Evolutionary conservation across 64 coral and sea anemone species (phyloP).

Genomic region (Montipora capricornis): DNA sequence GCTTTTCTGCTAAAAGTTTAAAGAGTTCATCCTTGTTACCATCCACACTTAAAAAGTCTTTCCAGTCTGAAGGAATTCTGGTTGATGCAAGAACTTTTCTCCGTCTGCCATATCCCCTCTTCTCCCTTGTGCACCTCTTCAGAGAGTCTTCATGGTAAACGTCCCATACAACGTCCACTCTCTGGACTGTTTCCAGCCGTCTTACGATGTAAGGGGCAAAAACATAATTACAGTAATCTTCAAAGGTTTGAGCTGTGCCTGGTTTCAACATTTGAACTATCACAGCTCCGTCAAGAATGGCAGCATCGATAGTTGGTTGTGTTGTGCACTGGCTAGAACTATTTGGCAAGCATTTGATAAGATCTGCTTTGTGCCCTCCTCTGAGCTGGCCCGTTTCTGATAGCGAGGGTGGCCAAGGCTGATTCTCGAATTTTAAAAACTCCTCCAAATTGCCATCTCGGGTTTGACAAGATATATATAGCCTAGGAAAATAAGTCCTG

Average conservation of each 20-base stretch:
- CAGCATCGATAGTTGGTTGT: slow-evolving; percentile 51
- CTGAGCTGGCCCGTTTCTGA: slow-evolving; percentile 40
- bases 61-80: slow-evolving; percentile 41
- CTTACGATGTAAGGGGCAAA: slow-evolving; percentile 49
- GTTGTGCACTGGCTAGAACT: not conserved
- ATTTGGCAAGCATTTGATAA: slow-evolving; percentile 60
- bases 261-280: slow-evolving; percentile 62
- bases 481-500: slow-evolving; percentile 25
- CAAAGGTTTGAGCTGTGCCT: slow-evolving; percentile 41
- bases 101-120: slow-evolving; percentile 11
- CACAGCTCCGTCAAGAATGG: slow-evolving; percentile 49
- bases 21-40: slow-evolving; percentile 47
- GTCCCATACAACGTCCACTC: slow-evolving; percentile 59
- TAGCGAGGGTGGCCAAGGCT: slow-evolving; percentile 56
- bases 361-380: slow-evolving; percentile 66
- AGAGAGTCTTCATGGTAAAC: slow-evolving; percentile 33
- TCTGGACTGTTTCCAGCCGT: slow-evolving; percentile 12
- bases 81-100: slow-evolving; percentile 36
- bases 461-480: slow-evolving; percentile 20
- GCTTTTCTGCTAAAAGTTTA: slow-evolving; percentile 23
- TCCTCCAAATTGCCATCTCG: slow-evolving; percentile 20
- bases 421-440: slow-evolving; percentile 53
- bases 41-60: slow-evolving; percentile 42
- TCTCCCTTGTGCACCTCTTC: slow-evolving; percentile 6
- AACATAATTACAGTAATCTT: slow-evolving; percentile 25